Conservation (phyloP, 2,888 invertebrate genomes). For the Phymatocera aterrima region DNA sequence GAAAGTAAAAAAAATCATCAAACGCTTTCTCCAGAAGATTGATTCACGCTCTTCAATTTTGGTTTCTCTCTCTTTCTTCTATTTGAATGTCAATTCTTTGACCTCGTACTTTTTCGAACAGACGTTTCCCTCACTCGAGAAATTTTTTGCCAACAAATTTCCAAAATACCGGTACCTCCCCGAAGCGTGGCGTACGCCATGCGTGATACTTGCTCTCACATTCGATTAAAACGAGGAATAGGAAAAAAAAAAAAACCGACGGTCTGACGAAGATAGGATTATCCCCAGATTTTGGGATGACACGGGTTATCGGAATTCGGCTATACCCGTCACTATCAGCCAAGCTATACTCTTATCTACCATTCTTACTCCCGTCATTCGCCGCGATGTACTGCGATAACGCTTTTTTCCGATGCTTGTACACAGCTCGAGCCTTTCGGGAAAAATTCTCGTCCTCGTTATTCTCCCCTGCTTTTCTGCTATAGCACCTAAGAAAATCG, state of each 20-base stretch:
- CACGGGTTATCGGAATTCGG: conserved; percentile 53
- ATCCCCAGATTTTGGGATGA: conserved; percentile 59
- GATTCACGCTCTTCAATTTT: background rate
- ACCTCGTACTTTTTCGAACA: background rate
- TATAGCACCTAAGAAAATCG: background rate
- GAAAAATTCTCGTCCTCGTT: conserved; percentile 25
- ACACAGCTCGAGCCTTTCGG: background rate
- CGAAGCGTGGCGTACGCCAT: too few species aligned
- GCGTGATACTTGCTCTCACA: too few species aligned
- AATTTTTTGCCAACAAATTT: too few species aligned
- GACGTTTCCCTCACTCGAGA: too few species aligned
- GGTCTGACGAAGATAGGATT: conserved; percentile 54
- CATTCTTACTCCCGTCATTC: conserved; percentile 32
- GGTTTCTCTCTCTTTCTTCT: background rate
- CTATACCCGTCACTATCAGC: conserved; percentile 16
- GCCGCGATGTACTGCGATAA: conserved; percentile 24
- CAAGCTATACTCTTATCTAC: conserved; percentile 27
- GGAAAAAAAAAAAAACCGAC: too few species aligned
- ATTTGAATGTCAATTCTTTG: background rate
- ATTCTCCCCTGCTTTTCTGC: conserved; percentile 6
- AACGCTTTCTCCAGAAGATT: background rate
- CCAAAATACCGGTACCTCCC: too few species aligned
- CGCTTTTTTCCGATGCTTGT: conserved; percentile 18
- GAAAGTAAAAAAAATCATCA: background rate
- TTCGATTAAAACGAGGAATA: too few species aligned